Conservation (phyloP, 1,140 invertebrate species). For the Pseudomyrmex dendroicus region DNA sequence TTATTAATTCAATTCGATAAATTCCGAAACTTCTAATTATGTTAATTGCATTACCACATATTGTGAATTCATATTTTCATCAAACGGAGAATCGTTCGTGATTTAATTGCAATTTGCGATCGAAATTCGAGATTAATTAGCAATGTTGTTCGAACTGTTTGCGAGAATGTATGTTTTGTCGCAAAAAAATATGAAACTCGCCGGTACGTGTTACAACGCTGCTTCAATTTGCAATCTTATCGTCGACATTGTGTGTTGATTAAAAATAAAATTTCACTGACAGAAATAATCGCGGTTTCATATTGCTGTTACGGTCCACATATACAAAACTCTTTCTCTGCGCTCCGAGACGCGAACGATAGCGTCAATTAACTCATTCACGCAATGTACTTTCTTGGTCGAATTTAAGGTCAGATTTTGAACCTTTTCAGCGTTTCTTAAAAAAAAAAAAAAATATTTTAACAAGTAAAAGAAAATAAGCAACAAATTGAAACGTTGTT, state of each 20-base stretch:
- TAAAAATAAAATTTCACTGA: slow-evolving; percentile 49
- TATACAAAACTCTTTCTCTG: slow-evolving; percentile 17
- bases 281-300: slow-evolving; percentile 10
- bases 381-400: slow-evolving; percentile 51
- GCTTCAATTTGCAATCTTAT: neutral
- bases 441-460: no score
- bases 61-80: neutral
- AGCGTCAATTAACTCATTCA: slow-evolving; percentile 60
- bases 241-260: neutral
- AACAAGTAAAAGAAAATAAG: no score
- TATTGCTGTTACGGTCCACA: slow-evolving; percentile 59
- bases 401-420: slow-evolving; percentile 46
- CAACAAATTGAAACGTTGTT: no score
- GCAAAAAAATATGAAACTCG: neutral
- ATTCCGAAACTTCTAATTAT: neutral
- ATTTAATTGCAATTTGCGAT: neutral
- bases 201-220: neutral
- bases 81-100: neutral
- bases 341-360: neutral
- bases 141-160: slow-evolving; percentile 11
- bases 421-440: neutral
- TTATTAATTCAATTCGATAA: neutral
- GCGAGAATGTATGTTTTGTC: neutral
- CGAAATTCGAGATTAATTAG: neutral
- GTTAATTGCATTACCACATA: neutral